Percentiles rank a stretch among this genome's conserved stretches.
Conservation (phyloP, 2,113 vertebrate species). For the Plecotus auritus region DNA sequence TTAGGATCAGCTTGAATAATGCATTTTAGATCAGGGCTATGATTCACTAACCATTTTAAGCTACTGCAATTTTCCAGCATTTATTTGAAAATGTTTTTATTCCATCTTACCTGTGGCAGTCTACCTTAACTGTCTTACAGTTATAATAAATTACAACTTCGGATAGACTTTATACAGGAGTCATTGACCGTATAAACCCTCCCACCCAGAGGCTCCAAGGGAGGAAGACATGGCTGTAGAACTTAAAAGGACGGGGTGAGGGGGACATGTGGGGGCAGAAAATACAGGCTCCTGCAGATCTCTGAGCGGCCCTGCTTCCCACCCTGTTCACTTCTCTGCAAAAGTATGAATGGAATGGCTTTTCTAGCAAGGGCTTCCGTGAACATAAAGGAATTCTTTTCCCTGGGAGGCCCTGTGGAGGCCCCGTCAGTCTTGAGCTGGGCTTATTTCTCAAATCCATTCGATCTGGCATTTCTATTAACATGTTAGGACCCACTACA, state of each 20-base stretch:
- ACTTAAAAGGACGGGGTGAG: neutral
- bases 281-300: neutral
- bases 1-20: neutral
- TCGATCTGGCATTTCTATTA: constrained; percentile 37
- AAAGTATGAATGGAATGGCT: constrained; percentile 56
- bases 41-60: neutral
- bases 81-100: neutral
- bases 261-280: neutral
- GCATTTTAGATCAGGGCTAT: neutral
- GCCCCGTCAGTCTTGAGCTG: neutral
- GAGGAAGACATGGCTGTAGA: neutral
- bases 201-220: neutral
- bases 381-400: constrained; percentile 60
- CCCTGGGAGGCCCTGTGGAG: constrained; percentile 22
- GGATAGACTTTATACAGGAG: neutral
- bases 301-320: neutral
- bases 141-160: neutral
- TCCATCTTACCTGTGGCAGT: neutral
- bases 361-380: constrained; percentile 50
- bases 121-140: neutral
- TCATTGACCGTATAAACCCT: neutral
- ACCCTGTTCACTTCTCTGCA: neutral
- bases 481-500: neutral
- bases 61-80: neutral
- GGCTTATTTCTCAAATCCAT: constrained; percentile 32